Evolutionary conservation across 2,888 invertebrate genomes (phyloP), one percentile per base, ranked within the genome.

Genomic region (Pachycephus smyrnensis): DNA sequence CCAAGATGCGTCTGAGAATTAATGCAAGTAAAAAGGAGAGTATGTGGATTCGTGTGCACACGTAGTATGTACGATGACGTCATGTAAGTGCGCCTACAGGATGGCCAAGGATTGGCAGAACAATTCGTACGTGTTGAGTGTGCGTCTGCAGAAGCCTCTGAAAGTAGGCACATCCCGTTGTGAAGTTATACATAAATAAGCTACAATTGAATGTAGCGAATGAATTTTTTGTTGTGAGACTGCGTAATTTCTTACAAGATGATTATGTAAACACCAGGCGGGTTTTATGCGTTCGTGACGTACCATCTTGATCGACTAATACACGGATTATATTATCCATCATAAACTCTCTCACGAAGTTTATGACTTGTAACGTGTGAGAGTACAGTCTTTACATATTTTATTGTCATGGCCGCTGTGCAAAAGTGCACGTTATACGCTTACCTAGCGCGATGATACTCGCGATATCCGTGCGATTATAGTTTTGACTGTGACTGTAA

Each of bases 221-320:
- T 73, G 75, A 81, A 75, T 75, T 76, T 82, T 78, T 77, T 74
- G 74, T 78, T 77, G 81, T 71, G 75, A 83, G 81, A 55, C 75
- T 76, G 78, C 80, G 80, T 81, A 81, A 76, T 80, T 81, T 80
- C 80, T 77, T 81, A 76, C 80, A 75, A 55, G 71, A 23, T 23
- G 15, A 55, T 55, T 55, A 23, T 55, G 55, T 55, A 55, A 55
- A 40, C 23, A 23, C 23, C 55, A 55, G 23, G 23, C 15, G 55
- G 55, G 23, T 55, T 23, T 55, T 55, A 23, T 55, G 55, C 55
- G 23, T 55, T 55, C 15, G 23, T 55, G 23, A 55, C 55, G 55
- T 55, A 55, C 55, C 23, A 55, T 23, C 55, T 55, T 23, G 55
- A 55, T 55, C 55, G 55, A 55, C 55, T 55, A 23, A 23, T 55